Conservation (phyloP, 2,888 invertebrate genomes). For the Eumerus sabulonum region DNA sequence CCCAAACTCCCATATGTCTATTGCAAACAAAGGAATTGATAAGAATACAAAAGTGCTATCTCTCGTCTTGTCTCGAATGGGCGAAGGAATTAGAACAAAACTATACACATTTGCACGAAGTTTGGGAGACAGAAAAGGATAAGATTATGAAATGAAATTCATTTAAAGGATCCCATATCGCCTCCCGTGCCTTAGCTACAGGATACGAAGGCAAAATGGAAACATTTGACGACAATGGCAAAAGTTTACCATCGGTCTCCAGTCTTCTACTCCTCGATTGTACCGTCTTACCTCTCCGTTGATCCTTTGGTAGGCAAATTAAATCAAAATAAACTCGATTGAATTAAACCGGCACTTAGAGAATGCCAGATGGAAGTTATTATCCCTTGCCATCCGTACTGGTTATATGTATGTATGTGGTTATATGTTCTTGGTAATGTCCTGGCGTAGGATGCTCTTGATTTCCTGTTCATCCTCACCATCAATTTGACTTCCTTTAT, state of each 20-base stretch:
- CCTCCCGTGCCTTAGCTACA: not conserved
- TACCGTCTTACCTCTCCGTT: too few relatives aligned
- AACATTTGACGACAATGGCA: conserved; percentile 31
- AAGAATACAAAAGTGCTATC: conserved; percentile 22
- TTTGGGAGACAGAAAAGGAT: not conserved
- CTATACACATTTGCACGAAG: too few relatives aligned
- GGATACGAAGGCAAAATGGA: conserved; percentile 26
- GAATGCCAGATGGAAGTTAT: conserved; percentile 52
- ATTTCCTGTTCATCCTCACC: not conserved
- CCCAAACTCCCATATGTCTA: conserved; percentile 1
- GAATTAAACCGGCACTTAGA: conserved; percentile 52
- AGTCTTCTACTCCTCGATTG: too few relatives aligned
- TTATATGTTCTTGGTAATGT: not conserved
- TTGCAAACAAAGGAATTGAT: conserved; percentile 27
- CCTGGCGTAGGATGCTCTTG: too few relatives aligned
- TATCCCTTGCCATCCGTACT: conserved; percentile 9
- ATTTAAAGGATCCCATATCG: conserved; percentile 10
- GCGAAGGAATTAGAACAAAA: too few relatives aligned
- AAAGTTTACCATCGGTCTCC: conserved; percentile 2
- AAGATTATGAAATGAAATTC: conserved; percentile 29
- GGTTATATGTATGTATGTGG: too few relatives aligned
- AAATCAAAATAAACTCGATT: conserved; percentile 55
- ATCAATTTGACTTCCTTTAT: conserved; percentile 4
- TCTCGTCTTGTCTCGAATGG: not conserved
- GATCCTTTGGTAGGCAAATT: conserved; percentile 37